A percentile compares a stretch with the other conserved stretches of the same genome.
phyloP scores from a whole-genome alignment of 1,140 invertebrate genomes.

The Drosophila kanapiae region DNA sequence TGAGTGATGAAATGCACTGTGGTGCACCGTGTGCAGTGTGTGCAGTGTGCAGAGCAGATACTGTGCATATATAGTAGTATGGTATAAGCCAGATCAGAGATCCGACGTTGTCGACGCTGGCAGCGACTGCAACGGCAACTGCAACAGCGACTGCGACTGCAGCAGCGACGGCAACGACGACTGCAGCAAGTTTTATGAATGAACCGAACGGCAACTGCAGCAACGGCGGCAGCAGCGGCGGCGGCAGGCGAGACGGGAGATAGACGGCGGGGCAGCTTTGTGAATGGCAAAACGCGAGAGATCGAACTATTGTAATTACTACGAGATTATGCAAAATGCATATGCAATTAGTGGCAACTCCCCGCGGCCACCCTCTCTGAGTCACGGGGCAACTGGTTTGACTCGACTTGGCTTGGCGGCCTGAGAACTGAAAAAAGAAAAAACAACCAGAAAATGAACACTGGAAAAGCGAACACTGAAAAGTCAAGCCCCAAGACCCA shows the following conservation, averaged over 20 bases:
- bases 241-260: slow-evolving; percentile 22
- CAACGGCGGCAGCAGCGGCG: slow-evolving; percentile 19
- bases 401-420: slow-evolving; percentile 63
- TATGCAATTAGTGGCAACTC: slow-evolving; percentile 76
- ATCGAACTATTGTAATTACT: slow-evolving; percentile 83
- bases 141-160: neutral
- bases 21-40: slow-evolving; percentile 17
- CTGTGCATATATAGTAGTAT: slow-evolving; percentile 12
- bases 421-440: slow-evolving; percentile 47
- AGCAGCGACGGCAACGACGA: slow-evolving; percentile 2
- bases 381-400: slow-evolving; percentile 79
- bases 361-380: slow-evolving; percentile 39
- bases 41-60: slow-evolving; percentile 7
- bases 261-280: slow-evolving; percentile 23
- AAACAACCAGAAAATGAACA: too few relatives aligned
- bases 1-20: slow-evolving; percentile 70
- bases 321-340: slow-evolving; percentile 82
- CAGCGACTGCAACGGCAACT: slow-evolving; percentile 12
- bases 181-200: slow-evolving; percentile 60
- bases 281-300: slow-evolving; percentile 69
- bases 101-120: slow-evolving; percentile 6
- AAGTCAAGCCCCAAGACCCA: neutral
- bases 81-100: slow-evolving; percentile 48
- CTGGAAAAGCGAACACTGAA: slow-evolving; percentile 12
- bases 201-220: slow-evolving; percentile 50